Percentiles rank a stretch among this genome's conserved stretches.
Conservation (phyloP, 2,797 vertebrate species). For the Huso huso region DNA sequence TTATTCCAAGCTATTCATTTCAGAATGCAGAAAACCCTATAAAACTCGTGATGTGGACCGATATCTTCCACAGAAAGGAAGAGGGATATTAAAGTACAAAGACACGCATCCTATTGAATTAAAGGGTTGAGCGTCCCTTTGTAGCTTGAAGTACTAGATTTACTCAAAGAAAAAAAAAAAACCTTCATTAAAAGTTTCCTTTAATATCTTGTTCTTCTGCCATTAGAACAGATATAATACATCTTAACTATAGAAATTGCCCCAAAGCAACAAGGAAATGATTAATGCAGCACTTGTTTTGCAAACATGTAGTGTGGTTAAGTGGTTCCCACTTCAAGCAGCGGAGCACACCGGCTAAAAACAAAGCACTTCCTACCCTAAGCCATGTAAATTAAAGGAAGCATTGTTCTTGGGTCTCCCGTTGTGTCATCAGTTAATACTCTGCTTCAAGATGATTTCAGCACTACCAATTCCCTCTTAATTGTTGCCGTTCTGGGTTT, state of each 20-base stretch:
- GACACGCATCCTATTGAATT: constrained; percentile 53
- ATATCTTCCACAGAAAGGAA: constrained; percentile 36
- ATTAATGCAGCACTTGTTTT: constrained; percentile 61
- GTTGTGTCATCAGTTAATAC: not conserved
- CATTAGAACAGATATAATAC: constrained; percentile 49
- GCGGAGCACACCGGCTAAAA: constrained; percentile 60
- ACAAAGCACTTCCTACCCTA: constrained; percentile 31
- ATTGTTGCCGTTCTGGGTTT: too few relatives aligned
- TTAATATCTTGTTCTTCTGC: constrained; percentile 45
- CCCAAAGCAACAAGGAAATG: constrained; percentile 42
- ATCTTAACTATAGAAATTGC: constrained; percentile 40
- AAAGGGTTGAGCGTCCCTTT: constrained; percentile 52
- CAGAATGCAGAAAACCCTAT: constrained; percentile 39
- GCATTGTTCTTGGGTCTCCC: not conserved
- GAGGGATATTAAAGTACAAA: constrained; percentile 61
- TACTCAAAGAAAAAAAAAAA: constrained; percentile 49
- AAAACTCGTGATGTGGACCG: constrained; percentile 26
- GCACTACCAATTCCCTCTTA: not conserved
- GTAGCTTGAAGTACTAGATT: constrained; percentile 56
- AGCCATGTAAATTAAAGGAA: constrained; percentile 7
- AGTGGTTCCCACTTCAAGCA: constrained; percentile 63
- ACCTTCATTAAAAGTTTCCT: constrained; percentile 52
- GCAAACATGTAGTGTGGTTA: constrained; percentile 68
- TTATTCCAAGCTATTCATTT: constrained; percentile 52
- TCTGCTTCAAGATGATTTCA: not conserved